Evolutionary conservation across 1,140 invertebrate genomes (phyloP).

Genomic region (Pararge aegeria): DNA sequence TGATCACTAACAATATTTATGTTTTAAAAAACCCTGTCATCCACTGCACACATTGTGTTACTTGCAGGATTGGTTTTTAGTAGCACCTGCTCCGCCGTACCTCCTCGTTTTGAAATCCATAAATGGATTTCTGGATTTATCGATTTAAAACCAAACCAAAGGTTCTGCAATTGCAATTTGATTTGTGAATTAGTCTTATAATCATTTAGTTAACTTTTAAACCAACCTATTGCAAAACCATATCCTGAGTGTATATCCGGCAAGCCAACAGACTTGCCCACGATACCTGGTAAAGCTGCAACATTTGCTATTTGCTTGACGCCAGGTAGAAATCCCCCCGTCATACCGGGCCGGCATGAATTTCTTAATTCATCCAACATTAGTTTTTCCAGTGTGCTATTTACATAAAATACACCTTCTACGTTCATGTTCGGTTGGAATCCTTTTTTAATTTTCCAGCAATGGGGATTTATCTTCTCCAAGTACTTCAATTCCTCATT

Average conservation of each 20-base stretch:
- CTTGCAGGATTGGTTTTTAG: no score
- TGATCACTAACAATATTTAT: no score
- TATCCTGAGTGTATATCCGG: slow-evolving; percentile 99
- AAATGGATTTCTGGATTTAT: no score
- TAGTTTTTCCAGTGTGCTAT: slow-evolving; percentile 93
- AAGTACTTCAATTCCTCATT: slow-evolving; percentile 96
- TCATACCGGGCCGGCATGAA: slow-evolving; percentile 90
- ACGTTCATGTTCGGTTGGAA: slow-evolving; percentile 99
- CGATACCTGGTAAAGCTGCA: slow-evolving; percentile 98
- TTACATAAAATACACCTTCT: slow-evolving; percentile 99
- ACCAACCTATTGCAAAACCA: slow-evolving; percentile 99
- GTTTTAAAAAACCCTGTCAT: no score
- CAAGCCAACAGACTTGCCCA: slow-evolving; percentile 93
- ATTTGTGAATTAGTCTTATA: no score
- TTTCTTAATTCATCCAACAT: slow-evolving; percentile 99
- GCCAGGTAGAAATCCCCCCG: slow-evolving; percentile 98
- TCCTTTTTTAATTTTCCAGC: slow-evolving; percentile 98
- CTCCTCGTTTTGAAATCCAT: no score
- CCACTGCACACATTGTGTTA: no score
- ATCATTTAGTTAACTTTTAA: no score
- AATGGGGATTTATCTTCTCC: slow-evolving; percentile 91
- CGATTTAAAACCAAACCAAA: no score
- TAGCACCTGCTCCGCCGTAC: no score
- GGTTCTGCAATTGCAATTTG: no score
- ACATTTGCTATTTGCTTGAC: slow-evolving; percentile 99